A percentile compares a stretch with the other conserved stretches of the same genome.
Evolutionary conservation across 2,888 invertebrate genomes (phyloP).

Genomic region (Romanomermis culicivorax): DNA sequence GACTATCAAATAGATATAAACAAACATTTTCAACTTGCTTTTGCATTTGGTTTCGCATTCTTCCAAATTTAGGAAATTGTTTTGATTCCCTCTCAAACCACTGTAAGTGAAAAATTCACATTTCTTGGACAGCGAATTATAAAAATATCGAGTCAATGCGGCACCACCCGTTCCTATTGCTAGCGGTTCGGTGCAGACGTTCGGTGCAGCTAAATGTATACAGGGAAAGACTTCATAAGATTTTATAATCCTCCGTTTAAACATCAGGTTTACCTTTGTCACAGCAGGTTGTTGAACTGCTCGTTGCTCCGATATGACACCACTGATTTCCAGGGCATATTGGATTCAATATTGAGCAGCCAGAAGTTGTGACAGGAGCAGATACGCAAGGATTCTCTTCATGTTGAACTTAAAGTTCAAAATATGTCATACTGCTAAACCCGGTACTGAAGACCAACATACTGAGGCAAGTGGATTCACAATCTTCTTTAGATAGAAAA

Average conservation of each 20-base stretch:
- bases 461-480: slow-evolving; percentile 10
- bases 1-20: no score
- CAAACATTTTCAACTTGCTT: no score
- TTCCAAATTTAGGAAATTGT: slow-evolving; percentile 13
- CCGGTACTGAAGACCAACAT: not conserved
- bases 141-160: slow-evolving; percentile 11
- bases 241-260: no score
- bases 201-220: not conserved
- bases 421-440: not conserved
- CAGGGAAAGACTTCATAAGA: no score
- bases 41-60: slow-evolving; percentile 13
- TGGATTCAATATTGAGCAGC: slow-evolving; percentile 8
- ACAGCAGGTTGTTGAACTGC: slow-evolving; percentile 23
- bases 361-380: not conserved
- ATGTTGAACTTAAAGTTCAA: slow-evolving; percentile 4
- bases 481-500: slow-evolving; percentile 10
- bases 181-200: slow-evolving; percentile 22
- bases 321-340: slow-evolving; percentile 16
- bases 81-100: slow-evolving; percentile 13
- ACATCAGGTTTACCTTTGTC: slow-evolving; percentile 7
- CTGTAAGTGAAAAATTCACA: slow-evolving; percentile 12
- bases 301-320: slow-evolving; percentile 24
- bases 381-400: slow-evolving; percentile 23
- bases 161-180: slow-evolving; percentile 16
- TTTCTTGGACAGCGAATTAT: slow-evolving; percentile 11